Percentiles rank a stretch among this genome's conserved stretches.
Evolutionary conservation across 1,140 invertebrate species (phyloP).

Genomic region (Caerostris darwini): DNA sequence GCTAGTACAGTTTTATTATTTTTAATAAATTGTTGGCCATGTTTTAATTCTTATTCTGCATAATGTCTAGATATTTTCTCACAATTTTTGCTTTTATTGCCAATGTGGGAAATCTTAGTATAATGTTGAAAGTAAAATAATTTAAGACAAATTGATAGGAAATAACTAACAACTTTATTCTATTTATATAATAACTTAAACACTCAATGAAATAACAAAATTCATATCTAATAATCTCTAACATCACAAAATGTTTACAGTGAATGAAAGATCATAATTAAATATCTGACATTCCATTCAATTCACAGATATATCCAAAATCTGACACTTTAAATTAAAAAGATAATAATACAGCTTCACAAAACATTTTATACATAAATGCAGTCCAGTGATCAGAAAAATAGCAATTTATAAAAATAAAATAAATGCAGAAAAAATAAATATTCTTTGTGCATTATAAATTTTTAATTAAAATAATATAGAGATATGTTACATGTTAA

Average conservation of each 20-base stretch:
- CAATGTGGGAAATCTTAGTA: no score
- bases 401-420: neutral
- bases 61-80: no score
- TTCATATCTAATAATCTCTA: constrained; percentile 33
- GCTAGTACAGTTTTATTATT: no score
- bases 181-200: constrained; percentile 57
- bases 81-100: no score
- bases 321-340: constrained; percentile 17
- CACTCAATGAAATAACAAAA: constrained; percentile 45
- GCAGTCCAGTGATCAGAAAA: constrained; percentile 6
- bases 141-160: neutral
- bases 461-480: neutral
- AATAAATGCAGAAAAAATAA: neutral
- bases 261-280: constrained; percentile 45
- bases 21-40: no score
- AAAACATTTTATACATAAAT: constrained; percentile 50
- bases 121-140: neutral
- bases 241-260: constrained; percentile 60
- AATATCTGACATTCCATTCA: constrained; percentile 28
- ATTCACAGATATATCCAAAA: constrained; percentile 51
- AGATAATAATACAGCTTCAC: constrained; percentile 13
- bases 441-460: neutral
- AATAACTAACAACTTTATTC: constrained; percentile 43
- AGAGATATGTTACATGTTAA: no score
- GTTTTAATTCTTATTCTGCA: no score